Percentiles rank a stretch among this genome's conserved stretches.
These are phyloP conservation scores for Mus minutoides DNA, from an alignment of 2,797 vertebrate genomes.

Conservation along the genomic window DNA sequence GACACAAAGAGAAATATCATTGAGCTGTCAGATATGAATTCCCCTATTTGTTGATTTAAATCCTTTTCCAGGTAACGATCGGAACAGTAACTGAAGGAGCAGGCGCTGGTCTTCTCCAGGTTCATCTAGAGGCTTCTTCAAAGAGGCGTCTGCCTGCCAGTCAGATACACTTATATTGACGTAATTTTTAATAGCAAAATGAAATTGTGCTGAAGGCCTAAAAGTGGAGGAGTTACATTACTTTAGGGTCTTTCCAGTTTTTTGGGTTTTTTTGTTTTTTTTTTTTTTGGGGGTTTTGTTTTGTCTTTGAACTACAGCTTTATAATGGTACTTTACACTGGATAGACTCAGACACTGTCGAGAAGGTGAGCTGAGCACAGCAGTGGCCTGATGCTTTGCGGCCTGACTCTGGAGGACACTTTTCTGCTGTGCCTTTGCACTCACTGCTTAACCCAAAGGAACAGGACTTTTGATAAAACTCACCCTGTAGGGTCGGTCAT, in stretches of 20 bases:
- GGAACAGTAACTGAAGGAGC: conserved; percentile 81
- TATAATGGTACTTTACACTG: conserved; percentile 93
- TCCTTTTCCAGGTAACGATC: conserved; percentile 80
- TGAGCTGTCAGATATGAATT: conserved; percentile 77
- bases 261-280: conserved; percentile 76
- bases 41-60: conserved; percentile 81
- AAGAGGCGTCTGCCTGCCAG: conserved; percentile 85
- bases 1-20: conserved; percentile 71
- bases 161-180: conserved; percentile 89
- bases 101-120: conserved; percentile 81
- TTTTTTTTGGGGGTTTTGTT: background rate
- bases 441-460: conserved; percentile 91
- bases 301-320: conserved; percentile 90
- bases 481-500: conserved; percentile 85
- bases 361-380: conserved; percentile 87
- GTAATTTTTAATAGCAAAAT: conserved; percentile 86
- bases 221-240: conserved; percentile 86
- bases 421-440: conserved; percentile 91
- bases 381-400: conserved; percentile 88
- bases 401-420: conserved; percentile 87
- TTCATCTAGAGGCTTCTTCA: conserved; percentile 84
- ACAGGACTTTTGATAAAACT: conserved; percentile 84
- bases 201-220: conserved; percentile 87
- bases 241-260: conserved; percentile 88
- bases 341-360: conserved; percentile 90